Conservation (phyloP, 2,888 invertebrate genomes). For the Heliconius cydno region DNA sequence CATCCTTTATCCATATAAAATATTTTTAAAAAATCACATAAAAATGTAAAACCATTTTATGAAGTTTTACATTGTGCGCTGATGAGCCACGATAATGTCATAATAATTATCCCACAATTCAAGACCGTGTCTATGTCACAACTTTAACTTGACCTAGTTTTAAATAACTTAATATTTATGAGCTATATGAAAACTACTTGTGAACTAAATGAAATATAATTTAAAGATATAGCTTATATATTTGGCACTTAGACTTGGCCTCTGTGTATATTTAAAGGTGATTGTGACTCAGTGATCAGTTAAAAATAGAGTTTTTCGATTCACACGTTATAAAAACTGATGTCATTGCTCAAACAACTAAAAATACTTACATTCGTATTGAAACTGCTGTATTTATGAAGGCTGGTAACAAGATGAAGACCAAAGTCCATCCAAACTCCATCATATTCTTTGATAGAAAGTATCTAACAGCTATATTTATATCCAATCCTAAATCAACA, state of each 20-base stretch:
- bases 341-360: constrained; percentile 18
- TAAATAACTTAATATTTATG: neutral
- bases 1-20: no score
- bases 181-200: neutral
- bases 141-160: neutral
- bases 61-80: neutral
- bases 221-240: neutral
- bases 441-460: constrained; percentile 78
- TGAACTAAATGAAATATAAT: constrained; percentile 5
- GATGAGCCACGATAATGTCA: neutral
- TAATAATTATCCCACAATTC: neutral
- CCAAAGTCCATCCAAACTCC: constrained; percentile 87
- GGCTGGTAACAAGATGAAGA: constrained; percentile 89
- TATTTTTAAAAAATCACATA: no score
- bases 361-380: constrained; percentile 85
- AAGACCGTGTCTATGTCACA: neutral
- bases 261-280: neutral
- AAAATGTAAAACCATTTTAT: no score
- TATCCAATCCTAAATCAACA: constrained; percentile 87
- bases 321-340: constrained; percentile 21
- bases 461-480: constrained; percentile 87
- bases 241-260: neutral
- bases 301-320: constrained; percentile 15
- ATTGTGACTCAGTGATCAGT: constrained; percentile 10
- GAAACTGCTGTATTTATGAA: constrained; percentile 90